These are phyloP conservation scores for Aphelocoma californica DNA, from an alignment of 2,797 vertebrate species.

Conservation along the genomic window DNA sequence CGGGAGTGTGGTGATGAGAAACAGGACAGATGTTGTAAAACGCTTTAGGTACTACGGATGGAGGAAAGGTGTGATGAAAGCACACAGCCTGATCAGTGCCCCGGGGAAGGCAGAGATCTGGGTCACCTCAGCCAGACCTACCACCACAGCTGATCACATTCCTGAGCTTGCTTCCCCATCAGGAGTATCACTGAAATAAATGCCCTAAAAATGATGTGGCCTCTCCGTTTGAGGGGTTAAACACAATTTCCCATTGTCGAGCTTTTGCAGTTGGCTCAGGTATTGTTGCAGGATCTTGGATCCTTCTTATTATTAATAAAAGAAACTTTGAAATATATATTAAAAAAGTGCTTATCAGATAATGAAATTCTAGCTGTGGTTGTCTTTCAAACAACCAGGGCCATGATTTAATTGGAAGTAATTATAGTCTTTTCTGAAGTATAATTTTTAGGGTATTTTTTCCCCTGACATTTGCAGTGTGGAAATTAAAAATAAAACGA, in stretches of 20 bases:
- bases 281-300: slow-evolving; percentile 39
- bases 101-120: not conserved
- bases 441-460: slow-evolving; percentile 73
- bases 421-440: slow-evolving; percentile 73
- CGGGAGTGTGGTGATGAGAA: not conserved
- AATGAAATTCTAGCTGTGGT: slow-evolving; percentile 71
- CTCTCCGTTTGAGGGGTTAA: slow-evolving; percentile 4
- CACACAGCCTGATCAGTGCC: not conserved
- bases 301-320: slow-evolving; percentile 30
- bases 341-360: slow-evolving; percentile 66
- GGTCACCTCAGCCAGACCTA: slow-evolving; percentile 25
- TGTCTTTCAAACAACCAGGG: slow-evolving; percentile 68
- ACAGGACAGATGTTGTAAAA: not conserved
- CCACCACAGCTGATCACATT: slow-evolving; percentile 5
- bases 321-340: slow-evolving; percentile 54
- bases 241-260: not conserved
- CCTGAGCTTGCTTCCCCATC: not conserved
- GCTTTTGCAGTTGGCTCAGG: slow-evolving; percentile 45
- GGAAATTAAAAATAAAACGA: slow-evolving; percentile 69
- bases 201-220: not conserved
- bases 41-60: not conserved
- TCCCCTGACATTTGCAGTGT: slow-evolving; percentile 67
- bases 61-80: not conserved
- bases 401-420: slow-evolving; percentile 71
- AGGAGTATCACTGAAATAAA: not conserved